A percentile compares a stretch with the other conserved stretches of the same genome.
Evolutionary conservation across 1,140 invertebrate genomes (phyloP).

Genomic region (Danaus plexippus): DNA sequence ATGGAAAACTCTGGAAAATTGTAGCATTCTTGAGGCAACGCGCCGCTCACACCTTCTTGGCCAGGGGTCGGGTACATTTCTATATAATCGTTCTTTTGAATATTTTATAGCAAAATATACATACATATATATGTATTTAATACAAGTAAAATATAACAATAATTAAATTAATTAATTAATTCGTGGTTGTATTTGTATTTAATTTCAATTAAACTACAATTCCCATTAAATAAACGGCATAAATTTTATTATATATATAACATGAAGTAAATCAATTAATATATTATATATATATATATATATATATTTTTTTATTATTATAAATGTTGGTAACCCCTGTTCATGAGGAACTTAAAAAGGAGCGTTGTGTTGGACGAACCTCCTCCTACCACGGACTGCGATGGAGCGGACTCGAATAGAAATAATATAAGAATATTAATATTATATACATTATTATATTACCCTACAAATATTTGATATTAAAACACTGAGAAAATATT

Average conservation of each 20-base stretch:
- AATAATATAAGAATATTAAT: slow-evolving; percentile 2
- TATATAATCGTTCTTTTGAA: slow-evolving; percentile 13
- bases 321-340: slow-evolving; percentile 37
- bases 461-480: slow-evolving; percentile 2
- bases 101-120: slow-evolving; percentile 6
- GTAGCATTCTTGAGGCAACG: slow-evolving; percentile 71
- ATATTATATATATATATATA: no score
- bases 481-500: slow-evolving; percentile 2
- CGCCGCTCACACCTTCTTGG: slow-evolving; percentile 66
- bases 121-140: no score
- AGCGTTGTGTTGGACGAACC: slow-evolving; percentile 58
- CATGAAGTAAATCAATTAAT: no score
- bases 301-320: no score
- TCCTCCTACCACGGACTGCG: slow-evolving; percentile 39
- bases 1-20: slow-evolving; percentile 72
- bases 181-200: no score
- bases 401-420: slow-evolving; percentile 31
- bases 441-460: no score
- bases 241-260: no score
- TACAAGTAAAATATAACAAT: no score
- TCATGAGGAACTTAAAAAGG: slow-evolving; percentile 60
- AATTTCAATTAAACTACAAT: no score
- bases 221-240: no score
- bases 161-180: no score
- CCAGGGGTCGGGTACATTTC: slow-evolving; percentile 39